Percentiles rank a stretch among this genome's conserved stretches.
phyloP scores from a whole-genome alignment of 2,797 vertebrate species.

The Danionella dracula region DNA sequence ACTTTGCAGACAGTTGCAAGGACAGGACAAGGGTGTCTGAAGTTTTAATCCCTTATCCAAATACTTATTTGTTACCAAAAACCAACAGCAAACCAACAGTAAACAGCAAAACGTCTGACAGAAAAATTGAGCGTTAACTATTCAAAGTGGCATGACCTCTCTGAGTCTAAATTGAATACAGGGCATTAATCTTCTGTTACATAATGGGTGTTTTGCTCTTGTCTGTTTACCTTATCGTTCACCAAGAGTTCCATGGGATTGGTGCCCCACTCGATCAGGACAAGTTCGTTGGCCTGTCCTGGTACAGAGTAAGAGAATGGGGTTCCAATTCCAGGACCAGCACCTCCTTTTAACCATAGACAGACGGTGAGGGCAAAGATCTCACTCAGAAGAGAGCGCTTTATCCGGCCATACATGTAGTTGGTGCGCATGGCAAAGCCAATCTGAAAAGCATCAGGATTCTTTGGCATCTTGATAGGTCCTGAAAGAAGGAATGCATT shows the following conservation, averaged over 20 bases:
- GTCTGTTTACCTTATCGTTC: constrained; percentile 68
- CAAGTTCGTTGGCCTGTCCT: constrained; percentile 79
- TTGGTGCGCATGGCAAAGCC: constrained; percentile 81
- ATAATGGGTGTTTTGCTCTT: background rate
- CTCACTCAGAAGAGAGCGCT: constrained; percentile 68
- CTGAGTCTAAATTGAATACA: background rate
- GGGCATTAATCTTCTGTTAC: background rate
- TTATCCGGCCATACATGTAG: constrained; percentile 77
- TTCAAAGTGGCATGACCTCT: too few relatives aligned
- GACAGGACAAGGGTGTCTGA: background rate
- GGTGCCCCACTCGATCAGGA: constrained; percentile 79
- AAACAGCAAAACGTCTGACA: too few relatives aligned
- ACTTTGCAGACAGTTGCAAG: constrained; percentile 3
- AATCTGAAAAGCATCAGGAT: constrained; percentile 69
- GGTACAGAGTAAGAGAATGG: constrained; percentile 81
- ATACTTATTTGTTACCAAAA: background rate
- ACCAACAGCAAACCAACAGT: background rate
- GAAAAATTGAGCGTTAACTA: too few relatives aligned
- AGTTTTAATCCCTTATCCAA: background rate
- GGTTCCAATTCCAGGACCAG: constrained; percentile 72
- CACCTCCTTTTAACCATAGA: constrained; percentile 73
- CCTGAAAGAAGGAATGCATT: constrained; percentile 51
- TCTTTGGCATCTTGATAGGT: constrained; percentile 62
- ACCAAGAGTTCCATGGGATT: constrained; percentile 82
- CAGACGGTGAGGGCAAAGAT: constrained; percentile 78